Evolutionary conservation across 1,140 invertebrate genomes (phyloP).

Genomic region (Orius insidiosus): DNA sequence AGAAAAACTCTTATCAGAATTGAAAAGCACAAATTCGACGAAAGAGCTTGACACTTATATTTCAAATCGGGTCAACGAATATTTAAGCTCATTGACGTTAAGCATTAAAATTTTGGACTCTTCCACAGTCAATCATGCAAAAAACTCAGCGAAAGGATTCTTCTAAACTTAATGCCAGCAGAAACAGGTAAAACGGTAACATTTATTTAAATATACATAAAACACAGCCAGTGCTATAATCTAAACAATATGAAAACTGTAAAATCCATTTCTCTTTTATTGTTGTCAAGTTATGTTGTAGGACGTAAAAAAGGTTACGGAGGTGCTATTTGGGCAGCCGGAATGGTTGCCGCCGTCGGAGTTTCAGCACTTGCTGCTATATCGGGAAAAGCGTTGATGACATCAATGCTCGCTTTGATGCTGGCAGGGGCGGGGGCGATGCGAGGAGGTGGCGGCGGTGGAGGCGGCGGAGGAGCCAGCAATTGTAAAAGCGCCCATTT

Average conservation of each 20-base stretch:
- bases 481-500: slow-evolving; percentile 2
- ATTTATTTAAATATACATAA: too few species aligned
- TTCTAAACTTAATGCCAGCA: not conserved
- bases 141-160: slow-evolving; percentile 13
- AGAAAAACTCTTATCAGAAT: slow-evolving; percentile 32
- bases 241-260: too few species aligned
- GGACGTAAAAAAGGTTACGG: slow-evolving; percentile 14
- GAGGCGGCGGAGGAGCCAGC: not conserved
- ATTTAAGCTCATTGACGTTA: slow-evolving; percentile 51
- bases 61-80: slow-evolving; percentile 32
- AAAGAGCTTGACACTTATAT: slow-evolving; percentile 17
- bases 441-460: slow-evolving; percentile 1
- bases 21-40: slow-evolving; percentile 8
- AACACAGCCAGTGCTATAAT: too few species aligned
- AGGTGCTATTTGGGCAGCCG: slow-evolving; percentile 30
- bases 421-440: slow-evolving; percentile 33
- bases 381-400: slow-evolving; percentile 65
- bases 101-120: slow-evolving; percentile 53
- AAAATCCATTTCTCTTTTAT: not conserved
- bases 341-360: slow-evolving; percentile 49
- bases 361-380: slow-evolving; percentile 52
- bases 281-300: not conserved
- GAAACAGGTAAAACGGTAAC: not conserved
- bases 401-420: slow-evolving; percentile 55
- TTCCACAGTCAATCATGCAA: slow-evolving; percentile 34